A percentile compares a stretch with the other conserved stretches of the same genome.
These are phyloP conservation scores for Orthochromis indermauri DNA, from an alignment of 2,113 vertebrate species.

Conservation along the genomic window DNA sequence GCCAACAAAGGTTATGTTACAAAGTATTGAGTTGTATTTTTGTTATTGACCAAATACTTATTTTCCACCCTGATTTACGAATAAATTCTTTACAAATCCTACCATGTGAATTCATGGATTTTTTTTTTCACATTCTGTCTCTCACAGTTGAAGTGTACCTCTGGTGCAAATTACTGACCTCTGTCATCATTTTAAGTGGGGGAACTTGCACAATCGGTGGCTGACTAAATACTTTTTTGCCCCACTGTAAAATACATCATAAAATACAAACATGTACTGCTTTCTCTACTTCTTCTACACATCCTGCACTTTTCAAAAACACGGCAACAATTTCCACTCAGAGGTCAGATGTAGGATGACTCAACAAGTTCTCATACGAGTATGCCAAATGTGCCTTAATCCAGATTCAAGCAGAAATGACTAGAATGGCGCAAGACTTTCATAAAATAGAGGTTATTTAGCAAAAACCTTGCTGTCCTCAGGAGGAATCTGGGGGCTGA, in stretches of 20 bases:
- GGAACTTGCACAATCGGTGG: no score
- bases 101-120: no score
- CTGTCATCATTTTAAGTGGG: no score
- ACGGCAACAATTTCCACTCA: background rate
- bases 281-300: background rate
- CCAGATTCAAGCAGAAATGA: background rate
- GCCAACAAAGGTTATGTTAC: no score
- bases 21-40: no score
- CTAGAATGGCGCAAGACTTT: background rate
- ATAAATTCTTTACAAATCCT: no score
- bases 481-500: background rate
- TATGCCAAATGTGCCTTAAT: background rate
- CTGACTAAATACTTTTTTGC: no score
- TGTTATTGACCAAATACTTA: no score
- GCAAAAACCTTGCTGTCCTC: background rate
- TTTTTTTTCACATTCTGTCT: no score
- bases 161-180: no score
- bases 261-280: background rate
- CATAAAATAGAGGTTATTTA: conserved; percentile 5
- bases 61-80: no score
- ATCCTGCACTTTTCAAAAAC: background rate
- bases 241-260: background rate
- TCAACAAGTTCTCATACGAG: background rate
- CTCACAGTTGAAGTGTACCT: no score
- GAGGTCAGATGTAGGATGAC: background rate